A percentile compares a stretch with the other conserved stretches of the same genome.
These are phyloP conservation scores for Harpagifer antarcticus DNA, from an alignment of 2,797 vertebrate genomes.

Conservation along the genomic window DNA sequence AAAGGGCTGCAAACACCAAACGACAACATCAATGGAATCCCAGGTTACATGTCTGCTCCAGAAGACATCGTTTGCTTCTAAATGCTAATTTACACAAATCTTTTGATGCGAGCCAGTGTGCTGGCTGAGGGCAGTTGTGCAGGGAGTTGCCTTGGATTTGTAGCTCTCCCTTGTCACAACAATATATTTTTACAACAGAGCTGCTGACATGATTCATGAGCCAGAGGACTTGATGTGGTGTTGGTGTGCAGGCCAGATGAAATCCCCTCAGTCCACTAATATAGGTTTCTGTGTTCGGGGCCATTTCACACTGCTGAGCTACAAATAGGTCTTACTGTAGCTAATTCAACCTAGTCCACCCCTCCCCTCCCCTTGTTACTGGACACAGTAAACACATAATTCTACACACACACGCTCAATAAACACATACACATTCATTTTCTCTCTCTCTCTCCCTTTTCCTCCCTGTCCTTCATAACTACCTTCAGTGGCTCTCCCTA, in stretches of 20 bases:
- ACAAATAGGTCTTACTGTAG: constrained; percentile 74
- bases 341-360: constrained; percentile 66
- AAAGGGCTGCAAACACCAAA: constrained; percentile 39
- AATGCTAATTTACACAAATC: constrained; percentile 51
- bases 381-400: constrained; percentile 57
- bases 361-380: constrained; percentile 54
- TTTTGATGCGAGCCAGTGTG: constrained; percentile 32
- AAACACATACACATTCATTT: constrained; percentile 57
- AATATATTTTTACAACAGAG: constrained; percentile 69
- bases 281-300: constrained; percentile 73
- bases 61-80: constrained; percentile 27
- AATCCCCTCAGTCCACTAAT: constrained; percentile 76
- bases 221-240: constrained; percentile 71
- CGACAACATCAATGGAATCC: constrained; percentile 42
- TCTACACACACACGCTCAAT: constrained; percentile 58
- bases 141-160: constrained; percentile 58
- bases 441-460: constrained; percentile 32
- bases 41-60: constrained; percentile 23
- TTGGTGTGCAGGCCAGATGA: constrained; percentile 69
- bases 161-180: constrained; percentile 69
- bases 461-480: constrained; percentile 48
- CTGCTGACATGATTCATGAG: constrained; percentile 77
- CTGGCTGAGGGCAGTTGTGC: constrained; percentile 52
- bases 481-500: constrained; percentile 46
- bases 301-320: constrained; percentile 71